These are phyloP conservation scores for Drosophila nigromelanica DNA, from an alignment of 1,140 invertebrate genomes.

Conservation along the genomic window DNA sequence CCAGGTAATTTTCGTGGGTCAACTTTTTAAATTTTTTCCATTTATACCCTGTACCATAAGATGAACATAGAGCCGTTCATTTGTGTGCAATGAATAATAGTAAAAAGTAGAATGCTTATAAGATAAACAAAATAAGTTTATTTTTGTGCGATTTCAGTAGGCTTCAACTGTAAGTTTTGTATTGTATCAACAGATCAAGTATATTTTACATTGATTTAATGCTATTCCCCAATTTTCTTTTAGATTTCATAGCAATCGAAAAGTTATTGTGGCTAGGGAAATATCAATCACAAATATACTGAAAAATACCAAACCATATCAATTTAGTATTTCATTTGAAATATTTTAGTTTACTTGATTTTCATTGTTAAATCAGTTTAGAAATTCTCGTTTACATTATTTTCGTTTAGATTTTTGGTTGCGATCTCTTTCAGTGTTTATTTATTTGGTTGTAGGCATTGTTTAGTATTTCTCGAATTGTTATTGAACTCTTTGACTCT, in stretches of 20 bases:
- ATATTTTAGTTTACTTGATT: background rate
- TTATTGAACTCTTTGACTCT: constrained; percentile 56
- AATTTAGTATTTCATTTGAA: too few species aligned
- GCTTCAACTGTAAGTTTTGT: too few species aligned
- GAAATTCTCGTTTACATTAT: background rate
- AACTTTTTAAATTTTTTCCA: background rate
- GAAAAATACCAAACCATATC: too few species aligned
- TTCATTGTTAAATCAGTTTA: constrained; percentile 8
- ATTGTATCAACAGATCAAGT: too few species aligned
- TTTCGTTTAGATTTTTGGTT: constrained; percentile 15
- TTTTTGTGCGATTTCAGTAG: too few species aligned
- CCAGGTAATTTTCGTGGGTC: background rate
- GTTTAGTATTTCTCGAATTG: constrained; percentile 17
- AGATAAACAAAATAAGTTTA: too few species aligned
- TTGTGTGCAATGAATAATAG: background rate
- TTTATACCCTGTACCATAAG: background rate
- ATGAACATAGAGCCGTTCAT: background rate
- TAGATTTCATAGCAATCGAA: too few species aligned
- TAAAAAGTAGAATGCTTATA: too few species aligned
- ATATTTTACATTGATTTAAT: too few species aligned
- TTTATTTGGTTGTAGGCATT: constrained; percentile 10
- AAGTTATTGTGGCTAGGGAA: too few species aligned
- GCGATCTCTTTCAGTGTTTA: background rate
- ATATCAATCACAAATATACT: too few species aligned
- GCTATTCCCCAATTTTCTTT: too few species aligned